phyloP scores from a whole-genome alignment of 2,797 vertebrate species.

The Peromyscus nudipes region DNA sequence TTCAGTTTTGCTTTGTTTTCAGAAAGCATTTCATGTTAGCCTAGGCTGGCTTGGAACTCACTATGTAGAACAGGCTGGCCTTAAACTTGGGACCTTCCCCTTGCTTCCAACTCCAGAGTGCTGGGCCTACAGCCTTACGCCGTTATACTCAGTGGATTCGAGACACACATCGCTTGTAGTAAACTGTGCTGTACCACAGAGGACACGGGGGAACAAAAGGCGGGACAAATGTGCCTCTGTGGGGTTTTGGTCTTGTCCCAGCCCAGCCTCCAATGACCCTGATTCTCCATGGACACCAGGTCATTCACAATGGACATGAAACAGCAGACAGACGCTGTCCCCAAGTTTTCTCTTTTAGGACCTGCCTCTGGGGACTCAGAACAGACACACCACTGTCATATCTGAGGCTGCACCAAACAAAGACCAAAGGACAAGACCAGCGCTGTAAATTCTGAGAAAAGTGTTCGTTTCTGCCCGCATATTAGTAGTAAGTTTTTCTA shows the following conservation, averaged over 20 bases:
- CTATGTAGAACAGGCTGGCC: not conserved
- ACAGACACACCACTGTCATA: not conserved
- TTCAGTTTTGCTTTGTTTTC: not conserved
- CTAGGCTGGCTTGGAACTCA: not conserved
- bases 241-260: not conserved
- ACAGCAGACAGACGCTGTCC: not conserved
- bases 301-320: not conserved
- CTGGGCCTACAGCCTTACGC: not conserved
- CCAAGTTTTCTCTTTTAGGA: not conserved
- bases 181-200: not conserved
- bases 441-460: not conserved
- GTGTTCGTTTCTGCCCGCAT: not conserved
- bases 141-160: not conserved
- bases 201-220: not conserved
- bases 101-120: not conserved
- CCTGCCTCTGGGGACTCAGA: not conserved
- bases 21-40: not conserved
- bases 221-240: not conserved
- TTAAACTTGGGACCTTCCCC: not conserved
- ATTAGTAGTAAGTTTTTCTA: not conserved
- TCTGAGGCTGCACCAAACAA: not conserved
- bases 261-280: not conserved
- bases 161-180: not conserved
- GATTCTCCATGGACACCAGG: not conserved
- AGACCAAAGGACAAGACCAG: not conserved